These are phyloP conservation scores for Alexandromys fortis DNA, from an alignment of 2,113 vertebrate genomes.

Conservation along the genomic window DNA sequence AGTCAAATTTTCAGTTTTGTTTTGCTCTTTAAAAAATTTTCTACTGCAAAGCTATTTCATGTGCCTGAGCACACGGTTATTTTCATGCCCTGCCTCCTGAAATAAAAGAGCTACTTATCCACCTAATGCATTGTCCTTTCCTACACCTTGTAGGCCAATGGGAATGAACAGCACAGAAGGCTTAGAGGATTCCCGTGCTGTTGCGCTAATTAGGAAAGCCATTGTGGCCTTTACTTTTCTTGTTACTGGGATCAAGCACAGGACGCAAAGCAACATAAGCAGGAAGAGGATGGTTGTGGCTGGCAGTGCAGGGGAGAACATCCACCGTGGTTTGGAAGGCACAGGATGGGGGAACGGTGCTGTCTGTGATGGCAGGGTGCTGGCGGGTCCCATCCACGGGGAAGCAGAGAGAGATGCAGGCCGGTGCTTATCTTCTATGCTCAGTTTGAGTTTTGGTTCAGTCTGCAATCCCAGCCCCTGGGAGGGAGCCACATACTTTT, in stretches of 20 bases:
- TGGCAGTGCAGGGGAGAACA: neutral
- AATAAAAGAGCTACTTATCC: conserved; percentile 49
- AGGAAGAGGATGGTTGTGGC: neutral
- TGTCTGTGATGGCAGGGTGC: neutral
- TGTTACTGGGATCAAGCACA: neutral
- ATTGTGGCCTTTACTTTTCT: neutral
- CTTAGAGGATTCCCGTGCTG: neutral
- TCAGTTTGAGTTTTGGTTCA: neutral
- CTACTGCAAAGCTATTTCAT: conserved; percentile 55
- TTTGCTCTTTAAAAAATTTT: conserved; percentile 54
- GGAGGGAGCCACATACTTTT: neutral
- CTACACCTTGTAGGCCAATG: conserved; percentile 12
- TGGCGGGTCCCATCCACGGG: neutral
- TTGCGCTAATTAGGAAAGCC: conserved; percentile 16
- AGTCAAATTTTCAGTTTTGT: conserved; percentile 74
- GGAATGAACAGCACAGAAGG: neutral
- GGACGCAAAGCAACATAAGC: neutral
- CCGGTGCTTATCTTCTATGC: rapidly evolving
- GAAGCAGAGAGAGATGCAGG: neutral
- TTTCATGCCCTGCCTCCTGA: conserved; percentile 41
- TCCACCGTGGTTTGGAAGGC: neutral
- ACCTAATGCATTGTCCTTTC: conserved; percentile 1
- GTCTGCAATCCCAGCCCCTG: no score
- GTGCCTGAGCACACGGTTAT: conserved; percentile 44
- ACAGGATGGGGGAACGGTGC: no score